A percentile compares a stretch with the other conserved stretches of the same genome.
Evolutionary conservation across 2,888 invertebrate species (phyloP).

Genomic region (Leucozona laternaria): DNA sequence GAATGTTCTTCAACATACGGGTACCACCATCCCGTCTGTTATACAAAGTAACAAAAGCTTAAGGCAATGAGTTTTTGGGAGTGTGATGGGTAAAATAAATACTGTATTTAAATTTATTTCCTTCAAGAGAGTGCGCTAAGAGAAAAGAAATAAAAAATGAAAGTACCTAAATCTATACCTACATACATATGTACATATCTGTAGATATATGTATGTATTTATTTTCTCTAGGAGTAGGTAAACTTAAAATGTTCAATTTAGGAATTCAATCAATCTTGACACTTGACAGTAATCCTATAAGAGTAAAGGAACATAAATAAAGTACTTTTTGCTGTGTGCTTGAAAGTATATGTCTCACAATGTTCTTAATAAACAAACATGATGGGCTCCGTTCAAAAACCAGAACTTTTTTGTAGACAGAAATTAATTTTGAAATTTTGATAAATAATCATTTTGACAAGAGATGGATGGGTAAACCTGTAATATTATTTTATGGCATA

Average conservation of each 20-base stretch:
- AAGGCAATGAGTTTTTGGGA: constrained; percentile 1
- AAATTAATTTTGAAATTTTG: not conserved
- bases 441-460: constrained; percentile 6
- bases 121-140: not conserved
- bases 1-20: not conserved
- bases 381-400: constrained; percentile 16
- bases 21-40: not conserved
- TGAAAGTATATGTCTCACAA: not conserved
- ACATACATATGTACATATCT: too few relatives aligned
- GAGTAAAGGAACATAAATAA: constrained; percentile 10
- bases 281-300: constrained; percentile 30
- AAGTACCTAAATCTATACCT: too few relatives aligned
- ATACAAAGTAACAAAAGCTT: constrained; percentile 29
- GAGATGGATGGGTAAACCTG: not conserved
- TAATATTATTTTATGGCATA: not conserved
- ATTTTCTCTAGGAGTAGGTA: not conserved
- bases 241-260: constrained; percentile 32
- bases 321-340: not conserved
- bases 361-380: not conserved
- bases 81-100: not conserved
- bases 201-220: not conserved
- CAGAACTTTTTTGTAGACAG: not conserved
- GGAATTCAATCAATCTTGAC: constrained; percentile 43
- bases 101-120: constrained; percentile 22
- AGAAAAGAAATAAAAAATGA: not conserved